A percentile compares a stretch with the other conserved stretches of the same genome.
Evolutionary conservation across 2,797 vertebrate species (phyloP).

Genomic region (Coregonus ussuriensis): DNA sequence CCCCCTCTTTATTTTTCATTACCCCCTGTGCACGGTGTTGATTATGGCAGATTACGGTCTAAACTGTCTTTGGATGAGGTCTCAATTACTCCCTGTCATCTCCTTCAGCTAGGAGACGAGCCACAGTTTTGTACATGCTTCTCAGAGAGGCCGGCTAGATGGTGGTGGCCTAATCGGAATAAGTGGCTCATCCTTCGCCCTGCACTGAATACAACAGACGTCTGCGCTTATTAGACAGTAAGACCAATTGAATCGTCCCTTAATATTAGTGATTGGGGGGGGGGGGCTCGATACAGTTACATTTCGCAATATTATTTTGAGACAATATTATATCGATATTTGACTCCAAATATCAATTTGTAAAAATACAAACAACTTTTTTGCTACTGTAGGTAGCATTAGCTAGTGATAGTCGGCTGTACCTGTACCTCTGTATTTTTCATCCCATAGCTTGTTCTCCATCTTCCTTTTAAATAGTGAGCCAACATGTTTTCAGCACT

Average conservation of each 20-base stretch:
- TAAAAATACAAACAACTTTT: too few species aligned
- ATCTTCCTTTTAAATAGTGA: too few species aligned
- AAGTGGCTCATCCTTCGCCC: background rate
- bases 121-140: background rate
- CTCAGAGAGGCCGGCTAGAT: background rate
- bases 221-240: background rate
- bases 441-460: too few species aligned
- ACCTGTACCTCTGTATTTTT: too few species aligned
- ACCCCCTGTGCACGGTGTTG: slow-evolving; percentile 35
- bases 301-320: too few species aligned
- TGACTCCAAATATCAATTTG: too few species aligned
- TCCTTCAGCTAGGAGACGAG: background rate
- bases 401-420: too few species aligned
- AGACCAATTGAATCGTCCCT: background rate
- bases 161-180: background rate
- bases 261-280: background rate
- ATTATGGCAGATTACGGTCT: slow-evolving; percentile 44
- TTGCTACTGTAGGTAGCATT: too few species aligned
- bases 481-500: too few species aligned
- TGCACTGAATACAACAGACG: slow-evolving; percentile 30
- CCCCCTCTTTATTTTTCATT: slow-evolving; percentile 39
- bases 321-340: too few species aligned
- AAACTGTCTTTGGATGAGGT: slow-evolving; percentile 52
- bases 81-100: slow-evolving; percentile 34
- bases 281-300: too few species aligned